Evolutionary conservation across 2,888 invertebrate species (phyloP), one percentile per base, ranked within the genome.

Genomic region (Cheilosia impressa): DNA sequence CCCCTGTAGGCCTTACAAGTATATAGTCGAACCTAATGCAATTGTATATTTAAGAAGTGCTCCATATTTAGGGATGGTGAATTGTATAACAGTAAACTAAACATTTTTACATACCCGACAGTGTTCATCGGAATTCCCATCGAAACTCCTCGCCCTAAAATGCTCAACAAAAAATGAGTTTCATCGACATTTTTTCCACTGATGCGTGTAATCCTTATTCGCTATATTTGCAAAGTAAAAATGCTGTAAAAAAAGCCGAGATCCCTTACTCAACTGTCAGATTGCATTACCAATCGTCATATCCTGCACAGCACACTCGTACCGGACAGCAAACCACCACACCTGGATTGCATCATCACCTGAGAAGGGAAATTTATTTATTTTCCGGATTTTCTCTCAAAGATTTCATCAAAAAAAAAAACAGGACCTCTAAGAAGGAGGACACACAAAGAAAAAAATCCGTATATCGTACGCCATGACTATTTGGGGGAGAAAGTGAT

Each of bases 401-500:
- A 58, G 41, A 47, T 62, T 63, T 27, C 38, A 57, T 65, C 58
- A 45, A 15, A 47, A 52, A 65, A 10, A 65, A 47, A 15, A 43
- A 72, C 52, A 31, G 15, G 13, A 50, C 38, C 10, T 27, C 71
- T 27, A 34, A 53, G 53, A 68, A 69, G 60, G 45, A 69, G 15
- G 22, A 47, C 55, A 45, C 31, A 17, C 52, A 52, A 47, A 4
- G n/a, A n/a, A 52, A 53, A 60, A 19, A 60, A n/a, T 63, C 50
- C 50, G 2, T n/a, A 17, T 71, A 65, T 65, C 77, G 60, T 60
- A 66, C 65, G 71, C 82, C 77, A 62, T 62, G 34, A 7, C 27
- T 24, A 15, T n/a, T 55, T 71, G 80, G 76, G 80, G 85, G 85
- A 81, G 85, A 85, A 85, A 77, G 85, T 81, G 71, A 85, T 85